These are phyloP conservation scores for Todiramphus saurophagus DNA, from an alignment of 2,113 vertebrate genomes.

Conservation along the genomic window DNA sequence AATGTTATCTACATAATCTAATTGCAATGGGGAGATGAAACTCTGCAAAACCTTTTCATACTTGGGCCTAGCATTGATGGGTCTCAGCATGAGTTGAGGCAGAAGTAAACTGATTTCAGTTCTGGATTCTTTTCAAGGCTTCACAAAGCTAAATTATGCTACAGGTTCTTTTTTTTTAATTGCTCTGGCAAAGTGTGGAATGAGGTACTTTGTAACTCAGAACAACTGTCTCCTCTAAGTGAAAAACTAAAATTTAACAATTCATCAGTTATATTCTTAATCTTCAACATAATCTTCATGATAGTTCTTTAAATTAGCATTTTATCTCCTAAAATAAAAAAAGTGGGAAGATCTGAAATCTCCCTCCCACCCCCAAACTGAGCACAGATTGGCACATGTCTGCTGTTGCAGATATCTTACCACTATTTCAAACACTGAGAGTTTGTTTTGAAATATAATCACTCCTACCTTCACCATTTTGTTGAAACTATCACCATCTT, in stretches of 20 bases:
- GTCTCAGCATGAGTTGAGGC: not conserved
- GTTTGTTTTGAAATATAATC: not conserved
- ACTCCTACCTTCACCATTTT: not conserved
- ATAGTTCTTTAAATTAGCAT: not conserved
- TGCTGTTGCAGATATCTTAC: not conserved
- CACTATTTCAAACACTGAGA: not conserved
- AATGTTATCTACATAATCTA: fast-evolving
- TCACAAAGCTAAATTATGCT: not conserved
- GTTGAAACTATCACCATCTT: not conserved
- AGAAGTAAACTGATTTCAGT: not conserved
- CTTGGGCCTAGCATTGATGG: not conserved
- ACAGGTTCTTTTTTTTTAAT: not conserved
- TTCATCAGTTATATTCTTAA: not conserved
- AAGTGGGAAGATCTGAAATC: not conserved
- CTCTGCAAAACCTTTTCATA: not conserved
- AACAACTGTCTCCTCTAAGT: not conserved
- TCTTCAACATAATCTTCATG: not conserved
- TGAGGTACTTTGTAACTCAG: not conserved
- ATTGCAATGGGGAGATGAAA: not conserved
- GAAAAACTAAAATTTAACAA: not conserved
- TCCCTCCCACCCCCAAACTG: not conserved
- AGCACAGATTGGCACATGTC: not conserved
- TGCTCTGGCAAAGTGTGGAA: not conserved
- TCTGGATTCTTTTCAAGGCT: not conserved
- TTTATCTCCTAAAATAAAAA: not conserved